phyloP scores from a whole-genome alignment of 2,113 vertebrate species.

The Arvicanthis niloticus region DNA sequence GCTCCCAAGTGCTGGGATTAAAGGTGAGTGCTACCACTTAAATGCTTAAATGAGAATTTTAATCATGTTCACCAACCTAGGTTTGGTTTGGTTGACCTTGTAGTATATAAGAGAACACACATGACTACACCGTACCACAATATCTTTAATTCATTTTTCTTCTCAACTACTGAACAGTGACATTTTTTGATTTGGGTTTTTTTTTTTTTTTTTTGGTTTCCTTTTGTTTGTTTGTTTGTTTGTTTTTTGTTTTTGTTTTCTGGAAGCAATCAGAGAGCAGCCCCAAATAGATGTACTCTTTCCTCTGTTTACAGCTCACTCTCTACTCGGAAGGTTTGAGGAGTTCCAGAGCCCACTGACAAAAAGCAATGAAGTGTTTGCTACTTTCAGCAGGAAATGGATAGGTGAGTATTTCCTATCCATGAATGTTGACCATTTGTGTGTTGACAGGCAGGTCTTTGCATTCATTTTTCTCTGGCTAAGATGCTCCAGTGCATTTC shows the following conservation, averaged over 20 bases:
- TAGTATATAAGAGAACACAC: conserved; percentile 26
- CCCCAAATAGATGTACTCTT: conserved; percentile 65
- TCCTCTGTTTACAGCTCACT: conserved; percentile 89
- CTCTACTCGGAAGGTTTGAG: conserved; percentile 98
- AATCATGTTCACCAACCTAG: conserved; percentile 12
- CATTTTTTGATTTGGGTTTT: not conserved
- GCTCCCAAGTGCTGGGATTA: too few species aligned
- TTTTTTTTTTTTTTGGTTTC: too few species aligned
- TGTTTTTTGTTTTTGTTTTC: not conserved
- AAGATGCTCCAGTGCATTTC: conserved; percentile 60
- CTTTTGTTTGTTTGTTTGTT: not conserved
- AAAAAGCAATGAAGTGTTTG: conserved; percentile 98
- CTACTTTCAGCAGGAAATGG: conserved; percentile 97
- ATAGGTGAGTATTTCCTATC: conserved; percentile 89
- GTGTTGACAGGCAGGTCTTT: conserved; percentile 65
- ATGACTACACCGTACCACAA: conserved; percentile 26
- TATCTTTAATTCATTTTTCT: conserved; percentile 57
- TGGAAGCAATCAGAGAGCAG: conserved; percentile 33
- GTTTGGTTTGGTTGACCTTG: not conserved
- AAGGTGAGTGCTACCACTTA: too few species aligned
- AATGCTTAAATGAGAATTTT: not conserved
- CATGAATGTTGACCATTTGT: conserved; percentile 49
- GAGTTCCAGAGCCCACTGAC: conserved; percentile 96
- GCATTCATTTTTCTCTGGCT: conserved; percentile 55
- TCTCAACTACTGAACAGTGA: conserved; percentile 67